A percentile compares a stretch with the other conserved stretches of the same genome.
These are phyloP conservation scores for Anisognathus igniventris DNA, from an alignment of 2,797 vertebrate genomes.

Conservation along the genomic window DNA sequence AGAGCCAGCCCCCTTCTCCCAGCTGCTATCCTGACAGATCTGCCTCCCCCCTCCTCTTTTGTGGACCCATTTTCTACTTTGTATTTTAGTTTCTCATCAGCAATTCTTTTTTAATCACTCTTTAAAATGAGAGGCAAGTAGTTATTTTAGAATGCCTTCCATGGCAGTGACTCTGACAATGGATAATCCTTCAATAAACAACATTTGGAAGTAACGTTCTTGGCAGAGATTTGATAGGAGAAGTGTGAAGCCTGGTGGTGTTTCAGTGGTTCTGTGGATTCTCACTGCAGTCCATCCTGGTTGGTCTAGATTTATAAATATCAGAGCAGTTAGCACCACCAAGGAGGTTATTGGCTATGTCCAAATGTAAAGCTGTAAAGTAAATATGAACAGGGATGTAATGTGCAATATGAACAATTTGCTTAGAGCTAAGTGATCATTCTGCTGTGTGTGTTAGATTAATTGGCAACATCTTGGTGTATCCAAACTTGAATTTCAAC, in stretches of 20 bases:
- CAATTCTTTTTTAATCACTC: not conserved
- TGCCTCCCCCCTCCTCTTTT: not conserved
- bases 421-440: not conserved
- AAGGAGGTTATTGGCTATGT: not conserved
- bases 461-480: slow-evolving; percentile 20
- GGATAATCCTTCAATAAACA: slow-evolving; percentile 1
- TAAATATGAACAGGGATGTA: slow-evolving; percentile 11
- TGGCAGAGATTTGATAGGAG: not conserved
- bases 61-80: not conserved
- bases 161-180: not conserved
- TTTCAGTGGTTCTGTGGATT: not conserved
- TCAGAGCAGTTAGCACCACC: not conserved
- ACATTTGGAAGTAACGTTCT: not conserved
- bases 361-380: not conserved
- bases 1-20: not conserved
- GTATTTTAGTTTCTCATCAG: not conserved
- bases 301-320: slow-evolving; percentile 37
- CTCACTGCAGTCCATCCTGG: not conserved
- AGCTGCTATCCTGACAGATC: not conserved
- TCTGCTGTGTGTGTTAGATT: not conserved
- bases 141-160: not conserved
- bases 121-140: not conserved
- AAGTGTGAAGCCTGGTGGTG: not conserved
- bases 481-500: not conserved
- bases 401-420: slow-evolving; percentile 13